These are phyloP conservation scores for Pelochelys cantorii DNA, from an alignment of 2,797 vertebrate genomes.

Conservation along the genomic window DNA sequence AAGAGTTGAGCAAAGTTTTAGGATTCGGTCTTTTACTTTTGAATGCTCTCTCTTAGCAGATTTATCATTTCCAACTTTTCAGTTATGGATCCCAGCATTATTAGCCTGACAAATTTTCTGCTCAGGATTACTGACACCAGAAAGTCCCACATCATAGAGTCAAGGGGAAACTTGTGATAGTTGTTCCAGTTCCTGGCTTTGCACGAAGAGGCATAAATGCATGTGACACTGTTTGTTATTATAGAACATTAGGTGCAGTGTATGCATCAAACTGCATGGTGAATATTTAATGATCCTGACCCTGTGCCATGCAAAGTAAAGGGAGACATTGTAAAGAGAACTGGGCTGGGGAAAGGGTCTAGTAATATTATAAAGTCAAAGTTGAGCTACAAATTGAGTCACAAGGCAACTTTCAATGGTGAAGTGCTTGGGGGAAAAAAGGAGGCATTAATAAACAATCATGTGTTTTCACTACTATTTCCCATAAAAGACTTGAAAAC, in stretches of 20 bases:
- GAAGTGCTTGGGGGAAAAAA: neutral
- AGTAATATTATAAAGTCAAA: neutral
- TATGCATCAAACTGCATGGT: neutral
- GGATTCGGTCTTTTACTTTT: constrained; percentile 26
- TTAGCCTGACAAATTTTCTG: neutral
- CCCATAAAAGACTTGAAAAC: neutral
- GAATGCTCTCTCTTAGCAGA: constrained; percentile 42
- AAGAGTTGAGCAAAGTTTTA: constrained; percentile 32
- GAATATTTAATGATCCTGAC: neutral
- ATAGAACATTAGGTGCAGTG: neutral
- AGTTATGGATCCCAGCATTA: neutral
- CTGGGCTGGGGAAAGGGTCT: neutral
- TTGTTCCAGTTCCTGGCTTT: neutral
- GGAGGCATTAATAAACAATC: neutral
- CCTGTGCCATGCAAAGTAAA: neutral
- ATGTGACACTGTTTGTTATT: neutral
- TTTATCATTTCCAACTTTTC: constrained; percentile 23
- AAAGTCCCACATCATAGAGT: neutral
- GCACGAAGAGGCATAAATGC: neutral
- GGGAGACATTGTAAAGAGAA: neutral
- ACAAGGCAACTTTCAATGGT: neutral
- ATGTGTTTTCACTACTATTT: neutral
- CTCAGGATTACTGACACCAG: constrained; percentile 20
- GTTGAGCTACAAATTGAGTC: neutral
- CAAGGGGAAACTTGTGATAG: neutral